phyloP scores from a whole-genome alignment of 1,140 invertebrate species.

The Heliconius himera region DNA sequence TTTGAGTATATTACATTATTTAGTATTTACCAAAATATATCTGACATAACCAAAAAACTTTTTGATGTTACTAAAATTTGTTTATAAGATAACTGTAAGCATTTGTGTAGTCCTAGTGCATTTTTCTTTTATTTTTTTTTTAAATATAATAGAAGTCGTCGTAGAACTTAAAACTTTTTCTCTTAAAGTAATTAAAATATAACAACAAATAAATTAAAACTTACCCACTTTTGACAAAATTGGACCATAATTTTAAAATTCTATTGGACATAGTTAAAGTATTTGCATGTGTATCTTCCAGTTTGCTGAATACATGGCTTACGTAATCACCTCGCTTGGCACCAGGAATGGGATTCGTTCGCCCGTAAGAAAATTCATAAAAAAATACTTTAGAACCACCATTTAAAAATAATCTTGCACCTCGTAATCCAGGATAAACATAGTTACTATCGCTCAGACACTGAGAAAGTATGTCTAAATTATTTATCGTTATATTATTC shows the following conservation, averaged over 20 bases:
- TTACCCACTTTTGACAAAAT: constrained; percentile 61
- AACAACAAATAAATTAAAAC: constrained; percentile 6
- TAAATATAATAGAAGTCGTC: background rate
- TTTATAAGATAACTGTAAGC: too few species aligned
- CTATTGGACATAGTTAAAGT: constrained; percentile 14
- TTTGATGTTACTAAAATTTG: too few species aligned
- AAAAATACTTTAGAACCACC: constrained; percentile 58
- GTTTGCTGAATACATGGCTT: constrained; percentile 54
- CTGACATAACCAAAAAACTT: too few species aligned
- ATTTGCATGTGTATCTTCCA: constrained; percentile 34
- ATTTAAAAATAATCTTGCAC: constrained; percentile 46
- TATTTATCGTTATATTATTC: constrained; percentile 39
- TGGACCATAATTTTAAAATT: constrained; percentile 54
- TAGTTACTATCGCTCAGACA: constrained; percentile 58
- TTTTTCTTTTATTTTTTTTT: too few species aligned
- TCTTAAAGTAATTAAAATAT: background rate
- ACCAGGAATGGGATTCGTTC: constrained; percentile 34
- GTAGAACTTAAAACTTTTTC: background rate
- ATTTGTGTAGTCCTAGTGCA: too few species aligned
- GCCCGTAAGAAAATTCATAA: constrained; percentile 59
- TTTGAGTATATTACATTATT: too few species aligned
- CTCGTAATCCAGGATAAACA: constrained; percentile 52
- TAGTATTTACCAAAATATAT: too few species aligned
- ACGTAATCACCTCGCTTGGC: constrained; percentile 52
- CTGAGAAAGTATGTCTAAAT: constrained; percentile 46